Conservation (phyloP, 2,888 invertebrate species). For the Cerceris ruficornis region DNA sequence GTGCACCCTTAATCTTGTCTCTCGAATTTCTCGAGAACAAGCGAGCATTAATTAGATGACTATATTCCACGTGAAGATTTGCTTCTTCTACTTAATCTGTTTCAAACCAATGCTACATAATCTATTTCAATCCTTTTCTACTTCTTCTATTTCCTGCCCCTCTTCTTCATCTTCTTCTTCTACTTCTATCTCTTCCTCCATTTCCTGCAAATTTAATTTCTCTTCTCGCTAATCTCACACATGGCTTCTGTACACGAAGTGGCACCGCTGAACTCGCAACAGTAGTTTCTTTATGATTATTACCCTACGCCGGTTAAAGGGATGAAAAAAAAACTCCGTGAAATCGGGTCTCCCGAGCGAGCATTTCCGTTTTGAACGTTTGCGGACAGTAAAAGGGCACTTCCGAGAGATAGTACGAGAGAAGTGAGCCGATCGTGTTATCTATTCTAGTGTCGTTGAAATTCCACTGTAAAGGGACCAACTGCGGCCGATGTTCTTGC, state of each 20-base stretch:
- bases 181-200: conserved; percentile 3
- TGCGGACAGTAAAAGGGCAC: too few species aligned
- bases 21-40: neutral
- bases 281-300: conserved; percentile 48
- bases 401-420: too few species aligned
- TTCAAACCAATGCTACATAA: too few species aligned
- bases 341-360: neutral
- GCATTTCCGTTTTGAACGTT: too few species aligned
- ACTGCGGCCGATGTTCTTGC: too few species aligned
- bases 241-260: conserved; percentile 58
- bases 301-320: conserved; percentile 23
- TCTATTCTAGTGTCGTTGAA: too few species aligned
- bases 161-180: conserved; percentile 4
- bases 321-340: conserved; percentile 13
- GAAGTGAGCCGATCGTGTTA: too few species aligned
- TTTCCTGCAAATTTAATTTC: conserved; percentile 36
- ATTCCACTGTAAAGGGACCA: too few species aligned
- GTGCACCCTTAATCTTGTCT: conserved; percentile 5
- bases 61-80: neutral
- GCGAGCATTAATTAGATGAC: conserved; percentile 19
- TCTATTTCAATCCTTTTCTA: neutral
- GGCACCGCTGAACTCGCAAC: conserved; percentile 61
- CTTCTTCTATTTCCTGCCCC: neutral
- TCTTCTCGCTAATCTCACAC: conserved; percentile 52
- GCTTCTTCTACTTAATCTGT: neutral